Evolutionary conservation across 2,888 invertebrate genomes (phyloP), one percentile per base, ranked within the genome.

Genomic region (Drosophila anomelani): DNA sequence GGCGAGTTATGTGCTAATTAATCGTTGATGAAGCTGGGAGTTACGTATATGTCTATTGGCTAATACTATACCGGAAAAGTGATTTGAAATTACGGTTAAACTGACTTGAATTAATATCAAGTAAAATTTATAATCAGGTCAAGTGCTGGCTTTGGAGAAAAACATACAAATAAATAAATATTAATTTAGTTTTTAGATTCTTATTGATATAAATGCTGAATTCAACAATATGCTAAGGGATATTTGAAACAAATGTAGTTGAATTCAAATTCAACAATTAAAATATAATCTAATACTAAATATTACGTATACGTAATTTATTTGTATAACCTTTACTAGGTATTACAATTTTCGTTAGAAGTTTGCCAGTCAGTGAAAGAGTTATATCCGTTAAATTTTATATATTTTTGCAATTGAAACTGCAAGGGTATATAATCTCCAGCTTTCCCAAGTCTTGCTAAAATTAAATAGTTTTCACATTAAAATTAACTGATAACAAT

Each of bases 1-100:
- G 73, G 56, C 78, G 70, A 64, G 56, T 32, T 62, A 76, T 72
- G 84, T 84, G 84, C 77, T 84, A 84, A 84, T 84, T 85, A 84
- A 76, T 67, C 63, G 77, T 77, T 67, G 63, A 72, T 77, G 54
- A 53, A 76, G 60, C 60, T 60, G 56, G 23, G 57, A 68, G 74
- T 77, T 77, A 76, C 80, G 71, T 76, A 74, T 82, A 78, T 73
- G 74, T 43, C 66, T 60, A 72, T 81, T 81, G 70, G 70, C 78
- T 75, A 78, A 81, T 39, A 61, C 53, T 59, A 55, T 17, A 15
- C 20, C 43, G 20, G 20, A 51, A 49, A 61, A 56, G n/a, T 34
- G 32, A 43, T 56, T 43, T 43, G 29, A 36, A 44, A 29, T 36
- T 12, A 10, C 34, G 29, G 9, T 26, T 23, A 39, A 53, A 12